These are phyloP conservation scores for Clarias gariepinus DNA, from an alignment of 2,113 vertebrate species.

Conservation along the genomic window DNA sequence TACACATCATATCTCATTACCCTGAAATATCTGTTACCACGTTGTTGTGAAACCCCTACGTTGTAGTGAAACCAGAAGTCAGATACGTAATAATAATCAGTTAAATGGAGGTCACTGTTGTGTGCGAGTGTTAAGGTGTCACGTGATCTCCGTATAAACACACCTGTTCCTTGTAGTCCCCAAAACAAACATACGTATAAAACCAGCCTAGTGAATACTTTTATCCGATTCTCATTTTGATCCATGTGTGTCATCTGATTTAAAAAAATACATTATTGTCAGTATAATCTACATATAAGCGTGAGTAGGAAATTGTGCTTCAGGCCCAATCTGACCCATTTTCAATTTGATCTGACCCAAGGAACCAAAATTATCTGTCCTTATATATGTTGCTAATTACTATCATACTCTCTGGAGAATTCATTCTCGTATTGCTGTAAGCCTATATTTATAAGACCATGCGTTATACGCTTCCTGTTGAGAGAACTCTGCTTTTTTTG, in stretches of 20 bases:
- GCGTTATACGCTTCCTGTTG: background rate
- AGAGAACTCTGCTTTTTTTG: background rate
- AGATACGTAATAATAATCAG: background rate
- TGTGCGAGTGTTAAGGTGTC: background rate
- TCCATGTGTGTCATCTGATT: background rate
- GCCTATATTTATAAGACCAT: slow-evolving; percentile 30
- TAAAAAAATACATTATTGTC: background rate
- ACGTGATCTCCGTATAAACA: background rate
- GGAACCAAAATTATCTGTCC: slow-evolving; percentile 52
- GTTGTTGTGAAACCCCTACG: background rate
- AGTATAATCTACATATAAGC: background rate
- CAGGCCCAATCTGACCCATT: slow-evolving; percentile 48
- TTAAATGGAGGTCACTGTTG: background rate
- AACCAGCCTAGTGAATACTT: background rate
- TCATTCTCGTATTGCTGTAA: slow-evolving; percentile 18
- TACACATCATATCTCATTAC: background rate
- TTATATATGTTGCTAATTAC: slow-evolving; percentile 51
- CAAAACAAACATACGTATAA: background rate
- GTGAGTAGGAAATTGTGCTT: slow-evolving; percentile 11
- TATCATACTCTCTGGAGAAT: slow-evolving; percentile 5
- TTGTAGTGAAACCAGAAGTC: background rate
- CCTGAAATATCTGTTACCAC: background rate
- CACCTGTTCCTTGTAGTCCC: background rate
- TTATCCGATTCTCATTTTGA: background rate
- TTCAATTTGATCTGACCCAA: background rate